Conservation (phyloP, 2,888 invertebrate species). For the Eremobia ochroleuca region DNA sequence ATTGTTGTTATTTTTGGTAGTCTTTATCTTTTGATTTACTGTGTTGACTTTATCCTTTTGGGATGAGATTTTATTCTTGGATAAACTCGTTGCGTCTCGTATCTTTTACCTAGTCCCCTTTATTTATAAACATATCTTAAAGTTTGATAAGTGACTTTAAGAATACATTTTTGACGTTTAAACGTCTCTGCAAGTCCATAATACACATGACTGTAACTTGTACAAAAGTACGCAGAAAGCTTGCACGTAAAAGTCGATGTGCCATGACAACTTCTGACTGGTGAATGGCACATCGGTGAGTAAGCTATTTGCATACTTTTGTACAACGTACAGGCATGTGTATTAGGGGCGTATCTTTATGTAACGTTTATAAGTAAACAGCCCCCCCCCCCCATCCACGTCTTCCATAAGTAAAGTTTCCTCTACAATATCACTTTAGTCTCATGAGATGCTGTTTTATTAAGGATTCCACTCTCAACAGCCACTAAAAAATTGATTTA, state of each 20-base stretch:
- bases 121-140: not conserved
- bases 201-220: not conserved
- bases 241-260: not conserved
- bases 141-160: not conserved
- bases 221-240: not conserved
- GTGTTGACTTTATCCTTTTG: constrained; percentile 7
- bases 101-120: not conserved
- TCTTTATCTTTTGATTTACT: not conserved
- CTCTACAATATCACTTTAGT: not conserved
- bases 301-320: not conserved
- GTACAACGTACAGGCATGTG: not conserved
- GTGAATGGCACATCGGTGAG: not conserved
- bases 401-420: not conserved
- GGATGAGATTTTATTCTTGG: not conserved
- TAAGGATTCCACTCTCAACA: not conserved
- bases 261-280: not conserved
- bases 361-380: not conserved
- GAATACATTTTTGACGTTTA: not conserved
- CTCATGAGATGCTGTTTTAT: not conserved
- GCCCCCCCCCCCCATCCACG: too few relatives aligned
- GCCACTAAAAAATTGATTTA: constrained; percentile 1
- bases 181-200: not conserved
- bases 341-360: too few relatives aligned
- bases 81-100: not conserved
- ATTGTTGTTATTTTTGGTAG: constrained; percentile 10